A percentile compares a stretch with the other conserved stretches of the same genome.
Conservation (phyloP, 2,888 invertebrate species). For the Harpalus rufipes region DNA sequence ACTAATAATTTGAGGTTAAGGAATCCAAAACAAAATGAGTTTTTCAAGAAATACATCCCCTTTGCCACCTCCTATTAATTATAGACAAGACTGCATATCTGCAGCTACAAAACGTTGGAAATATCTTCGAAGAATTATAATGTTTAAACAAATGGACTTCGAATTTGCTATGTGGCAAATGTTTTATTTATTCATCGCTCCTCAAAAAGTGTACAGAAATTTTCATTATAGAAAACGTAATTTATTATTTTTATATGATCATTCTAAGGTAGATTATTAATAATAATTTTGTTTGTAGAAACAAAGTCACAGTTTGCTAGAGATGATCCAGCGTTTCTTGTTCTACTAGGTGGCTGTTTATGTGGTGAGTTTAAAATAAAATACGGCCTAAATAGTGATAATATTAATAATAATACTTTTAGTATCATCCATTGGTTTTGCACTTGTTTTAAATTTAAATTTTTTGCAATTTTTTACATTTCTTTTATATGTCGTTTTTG, state of each 20-base stretch:
- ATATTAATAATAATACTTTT: slow-evolving; percentile 73
- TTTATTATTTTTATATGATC: slow-evolving; percentile 73
- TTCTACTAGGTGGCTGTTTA: slow-evolving; percentile 91
- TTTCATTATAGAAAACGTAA: slow-evolving; percentile 98
- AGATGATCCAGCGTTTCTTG: slow-evolving; percentile 99
- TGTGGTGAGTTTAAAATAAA: slow-evolving; percentile 80
- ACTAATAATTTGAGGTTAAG: slow-evolving; percentile 19
- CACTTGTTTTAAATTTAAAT: slow-evolving; percentile 86
- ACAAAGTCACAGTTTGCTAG: slow-evolving; percentile 99
- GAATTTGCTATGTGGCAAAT: slow-evolving; percentile 99
- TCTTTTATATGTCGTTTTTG: slow-evolving; percentile 93
- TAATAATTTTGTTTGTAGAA: slow-evolving; percentile 81
- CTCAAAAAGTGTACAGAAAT: slow-evolving; percentile 98
- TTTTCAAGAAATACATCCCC: slow-evolving; percentile 82
- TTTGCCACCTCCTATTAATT: slow-evolving; percentile 84
- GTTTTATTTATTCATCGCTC: slow-evolving; percentile 94
- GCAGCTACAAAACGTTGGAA: slow-evolving; percentile 94
- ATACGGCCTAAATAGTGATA: slow-evolving; percentile 31
- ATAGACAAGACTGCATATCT: slow-evolving; percentile 86
- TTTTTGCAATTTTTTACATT: slow-evolving; percentile 87
- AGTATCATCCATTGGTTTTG: slow-evolving; percentile 95
- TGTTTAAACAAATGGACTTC: slow-evolving; percentile 99
- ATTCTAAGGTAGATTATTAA: slow-evolving; percentile 32
- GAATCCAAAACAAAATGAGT: slow-evolving; percentile 70
- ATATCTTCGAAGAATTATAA: slow-evolving; percentile 90